Evolutionary conservation across 2,888 invertebrate genomes (phyloP).

Genomic region (Coremacera marginata): DNA sequence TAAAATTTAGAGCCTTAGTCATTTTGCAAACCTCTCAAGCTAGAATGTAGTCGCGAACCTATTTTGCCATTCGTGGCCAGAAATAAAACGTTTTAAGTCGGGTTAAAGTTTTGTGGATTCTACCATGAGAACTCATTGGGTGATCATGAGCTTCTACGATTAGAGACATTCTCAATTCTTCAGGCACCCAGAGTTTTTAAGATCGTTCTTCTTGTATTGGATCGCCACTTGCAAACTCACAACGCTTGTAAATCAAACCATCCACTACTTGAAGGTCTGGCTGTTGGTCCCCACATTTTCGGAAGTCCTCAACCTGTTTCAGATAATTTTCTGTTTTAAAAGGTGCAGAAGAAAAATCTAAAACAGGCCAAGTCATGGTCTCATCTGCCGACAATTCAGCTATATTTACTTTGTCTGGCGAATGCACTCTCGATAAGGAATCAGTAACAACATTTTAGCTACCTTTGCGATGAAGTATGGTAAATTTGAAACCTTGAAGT

Average conservation of each 20-base stretch:
- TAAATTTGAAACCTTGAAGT: too few species aligned
- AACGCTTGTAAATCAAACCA: slow-evolving; percentile 23
- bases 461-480: too few species aligned
- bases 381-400: too few species aligned
- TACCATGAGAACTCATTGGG: slow-evolving; percentile 24
- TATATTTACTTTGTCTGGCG: too few species aligned
- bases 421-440: too few species aligned
- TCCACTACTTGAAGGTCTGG: slow-evolving; percentile 33
- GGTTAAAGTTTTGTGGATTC: slow-evolving; percentile 31
- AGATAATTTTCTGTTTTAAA: not conserved
- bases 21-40: slow-evolving; percentile 10
- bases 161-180: not conserved
- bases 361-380: not conserved
- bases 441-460: too few species aligned
- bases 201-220: not conserved
- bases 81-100: not conserved
- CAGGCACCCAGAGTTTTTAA: slow-evolving; percentile 39
- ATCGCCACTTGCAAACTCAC: slow-evolving; percentile 26
- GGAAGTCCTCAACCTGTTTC: too few species aligned
- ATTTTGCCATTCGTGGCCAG: not conserved
- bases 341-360: not conserved
- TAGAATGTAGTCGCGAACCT: not conserved
- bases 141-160: slow-evolving; percentile 17
- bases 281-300: not conserved
- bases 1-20: not conserved